Evolutionary conservation across 2,888 invertebrate genomes (phyloP).

Genomic region (Drepana falcataria): DNA sequence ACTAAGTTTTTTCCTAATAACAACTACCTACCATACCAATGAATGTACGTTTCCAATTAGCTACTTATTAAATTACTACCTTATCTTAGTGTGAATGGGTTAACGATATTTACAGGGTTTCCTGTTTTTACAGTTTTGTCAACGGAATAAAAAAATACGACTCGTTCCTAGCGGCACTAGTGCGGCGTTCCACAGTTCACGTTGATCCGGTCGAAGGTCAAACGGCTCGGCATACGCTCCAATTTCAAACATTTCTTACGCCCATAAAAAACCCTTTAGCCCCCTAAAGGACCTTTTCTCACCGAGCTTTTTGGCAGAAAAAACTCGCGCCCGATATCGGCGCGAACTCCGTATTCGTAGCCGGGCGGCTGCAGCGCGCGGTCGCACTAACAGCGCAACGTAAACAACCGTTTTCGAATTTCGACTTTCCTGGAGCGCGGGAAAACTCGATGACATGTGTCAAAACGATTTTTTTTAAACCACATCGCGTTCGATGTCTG

Average conservation of each 20-base stretch:
- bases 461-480: conserved; percentile 22
- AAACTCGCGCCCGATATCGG: conserved; percentile 48
- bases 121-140: too few relatives aligned
- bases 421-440: conserved; percentile 62
- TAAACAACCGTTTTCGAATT: conserved; percentile 28
- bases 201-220: conserved; percentile 36
- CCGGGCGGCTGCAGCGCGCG: conserved; percentile 65
- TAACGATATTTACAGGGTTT: too few relatives aligned
- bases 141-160: too few relatives aligned
- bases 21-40: too few relatives aligned
- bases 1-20: too few relatives aligned
- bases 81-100: too few relatives aligned
- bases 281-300: conserved; percentile 66
- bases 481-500: conserved; percentile 29
- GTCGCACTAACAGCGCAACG: conserved; percentile 50
- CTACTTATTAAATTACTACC: too few relatives aligned
- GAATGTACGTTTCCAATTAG: too few relatives aligned
- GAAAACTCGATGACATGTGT: conserved; percentile 51
- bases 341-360: conserved; percentile 59
- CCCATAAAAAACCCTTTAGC: conserved; percentile 55
- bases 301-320: conserved; percentile 66
- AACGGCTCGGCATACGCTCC: conserved; percentile 27
- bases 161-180: neutral
- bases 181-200: neutral
- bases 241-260: conserved; percentile 20